phyloP scores from a whole-genome alignment of 1,140 invertebrate genomes.

The Cotesia vestalis region DNA sequence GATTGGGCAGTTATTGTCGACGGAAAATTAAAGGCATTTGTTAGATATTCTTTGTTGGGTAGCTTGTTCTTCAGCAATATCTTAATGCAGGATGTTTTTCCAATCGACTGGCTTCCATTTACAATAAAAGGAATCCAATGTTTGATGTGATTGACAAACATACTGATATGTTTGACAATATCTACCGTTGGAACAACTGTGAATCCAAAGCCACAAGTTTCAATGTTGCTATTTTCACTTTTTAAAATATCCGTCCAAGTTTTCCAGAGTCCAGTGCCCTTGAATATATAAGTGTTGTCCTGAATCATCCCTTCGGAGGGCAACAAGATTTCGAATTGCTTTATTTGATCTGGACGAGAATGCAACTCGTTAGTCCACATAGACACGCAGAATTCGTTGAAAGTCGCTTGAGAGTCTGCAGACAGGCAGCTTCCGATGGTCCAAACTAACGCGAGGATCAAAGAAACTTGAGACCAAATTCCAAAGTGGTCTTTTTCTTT shows the following conservation, averaged over 20 bases:
- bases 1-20: conserved; percentile 68
- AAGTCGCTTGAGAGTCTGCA: conserved; percentile 64
- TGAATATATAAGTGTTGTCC: conserved; percentile 70
- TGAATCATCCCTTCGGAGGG: conserved; percentile 69
- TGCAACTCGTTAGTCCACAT: conserved; percentile 58
- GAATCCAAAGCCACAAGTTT: conserved; percentile 9
- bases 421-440: conserved; percentile 69
- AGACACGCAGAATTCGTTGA: conserved; percentile 69
- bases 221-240: conserved; percentile 47
- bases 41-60: conserved; percentile 63
- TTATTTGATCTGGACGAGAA: conserved; percentile 67
- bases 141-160: conserved; percentile 63
- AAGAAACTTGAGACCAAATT: conserved; percentile 67
- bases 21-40: conserved; percentile 72
- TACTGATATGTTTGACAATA: conserved; percentile 66
- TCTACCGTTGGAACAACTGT: conserved; percentile 73
- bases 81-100: conserved; percentile 73
- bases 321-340: conserved; percentile 67
- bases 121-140: conserved; percentile 69
- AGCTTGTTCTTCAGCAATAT: conserved; percentile 70
- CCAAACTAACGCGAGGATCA: conserved; percentile 72
- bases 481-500: conserved; percentile 54
- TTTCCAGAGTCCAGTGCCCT: conserved; percentile 66
- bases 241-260: conserved; percentile 65
- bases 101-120: conserved; percentile 73